Conservation (phyloP, 2,888 invertebrate species). For the Zaprionus obscuricornis region DNA sequence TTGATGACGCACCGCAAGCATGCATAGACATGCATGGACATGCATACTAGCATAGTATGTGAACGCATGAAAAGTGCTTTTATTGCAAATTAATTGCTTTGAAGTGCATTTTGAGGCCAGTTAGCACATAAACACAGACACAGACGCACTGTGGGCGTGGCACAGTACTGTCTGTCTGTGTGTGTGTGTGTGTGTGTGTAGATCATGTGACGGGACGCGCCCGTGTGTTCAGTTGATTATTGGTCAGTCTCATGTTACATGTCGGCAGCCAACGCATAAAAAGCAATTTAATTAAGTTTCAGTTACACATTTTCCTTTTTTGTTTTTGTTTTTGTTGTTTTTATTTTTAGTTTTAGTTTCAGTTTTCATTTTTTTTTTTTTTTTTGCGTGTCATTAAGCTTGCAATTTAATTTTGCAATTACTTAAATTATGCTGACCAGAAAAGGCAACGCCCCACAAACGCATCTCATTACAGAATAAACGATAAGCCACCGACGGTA, state of each 20-base stretch:
- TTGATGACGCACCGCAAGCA: conserved; percentile 36
- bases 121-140: conserved; percentile 32
- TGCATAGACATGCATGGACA: conserved; percentile 6
- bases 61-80: conserved; percentile 59
- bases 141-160: conserved; percentile 1
- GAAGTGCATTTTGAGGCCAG: conserved; percentile 59
- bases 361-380: too few species aligned
- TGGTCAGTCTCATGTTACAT: conserved; percentile 43
- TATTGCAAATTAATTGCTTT: conserved; percentile 77
- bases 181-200: conserved; percentile 6
- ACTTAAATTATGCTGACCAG: conserved; percentile 42
- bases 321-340: too few species aligned
- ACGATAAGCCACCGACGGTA: too few species aligned
- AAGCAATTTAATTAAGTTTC: conserved; percentile 60
- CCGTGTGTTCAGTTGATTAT: conserved; percentile 46
- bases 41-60: neutral
- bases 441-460: conserved; percentile 28
- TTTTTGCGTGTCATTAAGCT: conserved; percentile 48
- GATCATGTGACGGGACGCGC: conserved; percentile 56
- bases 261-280: conserved; percentile 26
- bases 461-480: conserved; percentile 29
- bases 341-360: conserved; percentile 15
- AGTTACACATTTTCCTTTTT: too few species aligned
- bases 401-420: conserved; percentile 61
- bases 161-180: neutral